A percentile compares a stretch with the other conserved stretches of the same genome.
phyloP scores from a whole-genome alignment of 2,888 invertebrate genomes.

The Cyaniris semiargus region DNA sequence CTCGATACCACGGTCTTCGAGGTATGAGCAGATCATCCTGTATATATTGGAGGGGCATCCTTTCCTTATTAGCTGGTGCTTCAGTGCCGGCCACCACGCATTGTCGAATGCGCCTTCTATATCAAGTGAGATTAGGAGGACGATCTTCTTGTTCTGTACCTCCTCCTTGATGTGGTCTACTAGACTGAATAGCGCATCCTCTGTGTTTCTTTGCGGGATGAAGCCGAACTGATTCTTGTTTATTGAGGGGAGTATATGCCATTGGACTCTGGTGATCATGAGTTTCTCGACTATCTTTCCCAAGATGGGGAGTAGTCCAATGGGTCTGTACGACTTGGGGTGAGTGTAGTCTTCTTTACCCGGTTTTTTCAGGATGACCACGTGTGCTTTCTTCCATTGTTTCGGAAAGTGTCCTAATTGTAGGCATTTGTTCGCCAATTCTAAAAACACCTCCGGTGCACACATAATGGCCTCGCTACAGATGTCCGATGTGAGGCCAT shows the following conservation, averaged over 20 bases:
- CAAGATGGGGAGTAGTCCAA: too few relatives aligned
- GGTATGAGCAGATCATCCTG: slow-evolving; percentile 32
- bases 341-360: slow-evolving; percentile 38
- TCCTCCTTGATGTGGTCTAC: slow-evolving; percentile 5
- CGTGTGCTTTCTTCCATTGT: slow-evolving; percentile 40
- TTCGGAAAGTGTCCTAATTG: slow-evolving; percentile 37
- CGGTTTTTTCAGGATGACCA: slow-evolving; percentile 41
- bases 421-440: slow-evolving; percentile 16
- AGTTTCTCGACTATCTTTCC: too few relatives aligned
- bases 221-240: too few relatives aligned
- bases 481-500: slow-evolving; percentile 45
- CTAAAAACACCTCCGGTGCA: slow-evolving; percentile 36
- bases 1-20: slow-evolving; percentile 33
- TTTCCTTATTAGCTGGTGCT: background rate
- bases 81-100: background rate
- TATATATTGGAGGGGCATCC: slow-evolving; percentile 38
- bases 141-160: background rate
- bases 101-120: background rate
- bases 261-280: too few relatives aligned
- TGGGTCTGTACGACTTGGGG: too few relatives aligned
- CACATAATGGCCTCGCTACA: slow-evolving; percentile 36
- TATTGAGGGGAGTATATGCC: too few relatives aligned
- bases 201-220: too few relatives aligned
- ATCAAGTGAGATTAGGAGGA: background rate
- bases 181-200: slow-evolving; percentile 12